Evolutionary conservation across 1,140 invertebrate species (phyloP).

Genomic region (Oedothorax gibbosus): DNA sequence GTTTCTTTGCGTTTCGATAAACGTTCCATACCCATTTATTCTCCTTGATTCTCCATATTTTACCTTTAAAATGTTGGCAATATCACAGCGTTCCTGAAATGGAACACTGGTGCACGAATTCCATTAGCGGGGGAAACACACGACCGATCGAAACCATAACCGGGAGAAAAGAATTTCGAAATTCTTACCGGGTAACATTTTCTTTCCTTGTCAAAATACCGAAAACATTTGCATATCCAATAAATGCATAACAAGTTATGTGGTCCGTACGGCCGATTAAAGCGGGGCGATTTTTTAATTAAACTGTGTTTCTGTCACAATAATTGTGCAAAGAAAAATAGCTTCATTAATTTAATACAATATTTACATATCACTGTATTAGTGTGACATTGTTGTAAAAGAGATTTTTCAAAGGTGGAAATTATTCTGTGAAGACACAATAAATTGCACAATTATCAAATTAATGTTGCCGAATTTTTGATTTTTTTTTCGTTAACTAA

Average conservation of each 20-base stretch:
- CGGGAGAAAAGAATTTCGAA: slow-evolving; percentile 23
- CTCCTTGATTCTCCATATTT: slow-evolving; percentile 15
- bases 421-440: too few relatives aligned
- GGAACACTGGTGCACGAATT: slow-evolving; percentile 21
- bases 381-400: slow-evolving; percentile 2
- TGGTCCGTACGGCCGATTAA: slow-evolving; percentile 14
- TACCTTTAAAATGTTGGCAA: slow-evolving; percentile 32
- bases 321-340: not conserved
- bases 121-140: slow-evolving; percentile 25
- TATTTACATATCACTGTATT: slow-evolving; percentile 11
- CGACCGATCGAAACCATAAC: slow-evolving; percentile 33
- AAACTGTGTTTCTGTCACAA: too few relatives aligned
- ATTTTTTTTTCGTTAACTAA: too few relatives aligned
- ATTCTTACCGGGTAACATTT: slow-evolving; percentile 23
- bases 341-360: slow-evolving; percentile 31
- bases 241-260: slow-evolving; percentile 51
- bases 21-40: slow-evolving; percentile 37
- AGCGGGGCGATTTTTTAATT: not conserved
- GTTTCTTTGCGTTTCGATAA: slow-evolving; percentile 20
- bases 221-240: slow-evolving; percentile 27
- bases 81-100: slow-evolving; percentile 7
- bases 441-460: too few relatives aligned
- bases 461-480: too few relatives aligned
- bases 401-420: not conserved
- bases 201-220: slow-evolving; percentile 21